Evolutionary conservation across 2,888 invertebrate genomes (phyloP).

Genomic region (Chrysolina oricalcia): DNA sequence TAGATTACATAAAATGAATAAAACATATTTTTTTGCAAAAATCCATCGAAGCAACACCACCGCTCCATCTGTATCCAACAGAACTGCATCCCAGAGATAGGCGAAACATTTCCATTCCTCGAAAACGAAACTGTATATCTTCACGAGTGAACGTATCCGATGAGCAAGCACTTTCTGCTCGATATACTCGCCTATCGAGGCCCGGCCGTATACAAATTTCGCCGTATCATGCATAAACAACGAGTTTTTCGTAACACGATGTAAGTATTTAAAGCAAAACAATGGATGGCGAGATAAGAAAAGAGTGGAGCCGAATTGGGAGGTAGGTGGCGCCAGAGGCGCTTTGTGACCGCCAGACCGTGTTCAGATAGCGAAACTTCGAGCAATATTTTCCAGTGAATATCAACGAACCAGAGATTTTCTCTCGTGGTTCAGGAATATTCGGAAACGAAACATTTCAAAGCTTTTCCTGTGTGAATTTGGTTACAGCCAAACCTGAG

Average conservation of each 20-base stretch:
- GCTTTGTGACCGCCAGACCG: conserved; percentile 59
- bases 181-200: conserved; percentile 18
- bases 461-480: too few species aligned
- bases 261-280: conserved; percentile 28
- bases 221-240: conserved; percentile 22
- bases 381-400: conserved; percentile 24
- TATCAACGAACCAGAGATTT: too few species aligned
- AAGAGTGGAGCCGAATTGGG: conserved; percentile 15
- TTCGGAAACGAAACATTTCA: too few species aligned
- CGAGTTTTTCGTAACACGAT: conserved; percentile 17
- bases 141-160: conserved; percentile 2
- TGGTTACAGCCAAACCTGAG: too few species aligned
- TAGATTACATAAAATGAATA: neutral
- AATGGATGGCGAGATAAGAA: conserved; percentile 33
- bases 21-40: neutral
- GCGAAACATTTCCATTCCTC: neutral
- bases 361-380: conserved; percentile 58
- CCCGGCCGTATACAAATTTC: conserved; percentile 3
- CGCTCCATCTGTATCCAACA: neutral
- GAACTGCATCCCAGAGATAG: neutral
- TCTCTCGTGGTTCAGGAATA: too few species aligned
- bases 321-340: conserved; percentile 2
- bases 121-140: conserved; percentile 10
- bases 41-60: neutral
- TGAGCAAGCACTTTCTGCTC: conserved; percentile 17